These are phyloP conservation scores for Labroides dimidiatus DNA, from an alignment of 2,797 vertebrate species.

Conservation along the genomic window DNA sequence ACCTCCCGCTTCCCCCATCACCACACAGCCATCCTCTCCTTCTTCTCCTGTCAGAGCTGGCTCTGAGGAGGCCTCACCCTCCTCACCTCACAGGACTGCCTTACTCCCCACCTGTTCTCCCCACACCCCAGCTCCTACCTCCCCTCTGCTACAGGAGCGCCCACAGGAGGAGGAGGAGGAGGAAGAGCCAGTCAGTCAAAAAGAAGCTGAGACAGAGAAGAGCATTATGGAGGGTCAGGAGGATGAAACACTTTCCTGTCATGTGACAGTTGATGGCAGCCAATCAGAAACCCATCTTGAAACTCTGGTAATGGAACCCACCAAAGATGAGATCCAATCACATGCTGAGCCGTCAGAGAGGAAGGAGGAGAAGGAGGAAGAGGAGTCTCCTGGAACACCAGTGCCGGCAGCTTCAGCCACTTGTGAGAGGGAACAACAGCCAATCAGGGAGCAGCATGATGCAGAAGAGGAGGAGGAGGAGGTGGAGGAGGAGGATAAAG, in stretches of 20 bases:
- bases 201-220: not conserved
- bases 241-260: constrained; percentile 8
- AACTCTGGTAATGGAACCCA: constrained; percentile 17
- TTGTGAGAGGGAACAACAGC: constrained; percentile 3
- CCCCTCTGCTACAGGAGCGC: constrained; percentile 9
- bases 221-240: not conserved
- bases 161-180: constrained; percentile 18
- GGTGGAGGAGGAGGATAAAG: constrained; percentile 28
- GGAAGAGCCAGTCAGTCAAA: not conserved
- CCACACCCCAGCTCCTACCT: not conserved
- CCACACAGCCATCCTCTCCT: constrained; percentile 4
- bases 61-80: constrained; percentile 37
- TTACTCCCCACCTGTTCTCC: constrained; percentile 31
- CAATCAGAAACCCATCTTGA: constrained; percentile 49
- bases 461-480: not conserved
- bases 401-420: not conserved
- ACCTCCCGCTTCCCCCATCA: constrained; percentile 29
- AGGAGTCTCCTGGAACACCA: not conserved
- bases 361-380: not conserved
- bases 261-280: constrained; percentile 17
- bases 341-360: constrained; percentile 36
- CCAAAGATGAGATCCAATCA: constrained; percentile 50
- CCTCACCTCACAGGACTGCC: constrained; percentile 28
- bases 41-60: constrained; percentile 35
- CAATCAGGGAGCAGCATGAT: constrained; percentile 27